phyloP scores from a whole-genome alignment of 2,797 vertebrate genomes.

The Sarcophilus harrisii region DNA sequence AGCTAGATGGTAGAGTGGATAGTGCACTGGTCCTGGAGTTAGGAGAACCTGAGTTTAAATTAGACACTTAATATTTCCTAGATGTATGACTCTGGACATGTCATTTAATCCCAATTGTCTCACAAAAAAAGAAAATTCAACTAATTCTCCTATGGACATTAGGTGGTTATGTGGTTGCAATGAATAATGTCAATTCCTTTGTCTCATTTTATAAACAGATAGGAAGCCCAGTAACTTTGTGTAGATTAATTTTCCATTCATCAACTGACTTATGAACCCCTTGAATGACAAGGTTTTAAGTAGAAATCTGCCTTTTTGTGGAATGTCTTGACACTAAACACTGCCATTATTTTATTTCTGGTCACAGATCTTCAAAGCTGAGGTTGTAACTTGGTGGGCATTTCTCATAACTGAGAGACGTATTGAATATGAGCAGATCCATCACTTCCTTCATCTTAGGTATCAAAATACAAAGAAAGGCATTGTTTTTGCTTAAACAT shows the following conservation, averaged over 20 bases:
- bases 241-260: not conserved
- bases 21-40: too few species aligned
- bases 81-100: too few species aligned
- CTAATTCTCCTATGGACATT: not conserved
- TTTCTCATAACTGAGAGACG: not conserved
- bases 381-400: not conserved
- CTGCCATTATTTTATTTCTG: not conserved
- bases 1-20: too few species aligned
- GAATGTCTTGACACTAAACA: not conserved
- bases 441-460: not conserved
- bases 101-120: too few species aligned
- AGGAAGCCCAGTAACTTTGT: not conserved
- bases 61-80: too few species aligned
- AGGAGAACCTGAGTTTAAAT: too few species aligned
- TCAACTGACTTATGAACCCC: not conserved
- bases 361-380: not conserved
- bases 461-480: not conserved
- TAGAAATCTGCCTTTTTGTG: not conserved
- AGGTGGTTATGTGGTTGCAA: not conserved
- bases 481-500: not conserved
- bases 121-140: not conserved
- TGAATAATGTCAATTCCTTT: not conserved
- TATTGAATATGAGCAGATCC: not conserved
- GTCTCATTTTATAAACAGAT: not conserved
- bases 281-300: not conserved